Evolutionary conservation across 2,113 vertebrate species (phyloP), one percentile per base, ranked within the genome.

Genomic region (Plecturocebus donacophilus): DNA sequence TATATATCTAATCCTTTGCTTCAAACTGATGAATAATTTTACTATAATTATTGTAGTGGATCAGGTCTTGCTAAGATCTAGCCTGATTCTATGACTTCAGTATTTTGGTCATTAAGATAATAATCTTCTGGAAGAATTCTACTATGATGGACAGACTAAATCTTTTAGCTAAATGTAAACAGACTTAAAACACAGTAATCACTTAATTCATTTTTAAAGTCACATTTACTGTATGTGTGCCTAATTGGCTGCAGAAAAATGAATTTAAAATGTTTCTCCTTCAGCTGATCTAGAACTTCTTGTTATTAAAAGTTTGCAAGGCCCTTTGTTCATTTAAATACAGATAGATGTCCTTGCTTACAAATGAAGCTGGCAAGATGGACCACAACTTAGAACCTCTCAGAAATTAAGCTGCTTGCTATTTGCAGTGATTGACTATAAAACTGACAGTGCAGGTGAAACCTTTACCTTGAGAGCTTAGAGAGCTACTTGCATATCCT

Each of bases 151-250:
- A 16, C 30, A 92, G n/a, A 49, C 21, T 87, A 66, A 54, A 17
- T 1, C 7, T 49, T 71, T 61, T 71, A 79, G 49, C 58, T 93
- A 11, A 80, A 64, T 9, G 21, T 85, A 61, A 77, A 79, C 30
- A 25, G 49, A 93, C 79, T 56, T 81, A 93, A 95, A 92, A 68
- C 13, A 47, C 2, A n/a, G 25, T 40, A 47, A n/a, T 93, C 45
- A 91, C 40, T 38, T 77, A 64, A 81, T 73, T 95, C 64, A 86
- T 81, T 86, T 75, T 38, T 25, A 92, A 85, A 92, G 32, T 49
- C 81, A 93, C 54, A 73, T 70, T 96, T 86, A 49, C 27, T 13
- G 38, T 30, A 66, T 21, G 19, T 45, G 54, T 42, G 8, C 66
- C 40, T 90, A 76, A 49, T 27, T 82, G 94, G 25, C 25, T 93